Conservation (phyloP, 2,797 vertebrate species). For the Jordanella pulchra region DNA sequence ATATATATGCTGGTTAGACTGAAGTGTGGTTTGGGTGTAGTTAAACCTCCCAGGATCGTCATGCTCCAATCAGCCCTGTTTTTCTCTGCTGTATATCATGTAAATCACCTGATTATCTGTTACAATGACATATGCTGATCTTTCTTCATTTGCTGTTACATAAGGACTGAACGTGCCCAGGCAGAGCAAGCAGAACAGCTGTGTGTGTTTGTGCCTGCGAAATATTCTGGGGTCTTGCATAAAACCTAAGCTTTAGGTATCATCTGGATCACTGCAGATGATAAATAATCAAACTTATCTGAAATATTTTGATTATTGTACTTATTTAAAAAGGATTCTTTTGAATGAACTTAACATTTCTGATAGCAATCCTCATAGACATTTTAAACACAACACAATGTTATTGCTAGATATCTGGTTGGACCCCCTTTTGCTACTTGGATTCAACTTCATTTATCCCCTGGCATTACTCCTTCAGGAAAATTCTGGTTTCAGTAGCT, state of each 20-base stretch:
- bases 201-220: conserved; percentile 1
- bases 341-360: neutral
- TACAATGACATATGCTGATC: neutral
- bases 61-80: neutral
- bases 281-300: neutral
- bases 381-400: no score
- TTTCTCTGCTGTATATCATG: neutral
- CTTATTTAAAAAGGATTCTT: neutral
- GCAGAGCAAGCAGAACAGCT: conserved; percentile 12
- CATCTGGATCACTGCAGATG: neutral
- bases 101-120: neutral
- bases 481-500: no score
- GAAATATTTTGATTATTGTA: neutral
- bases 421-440: no score
- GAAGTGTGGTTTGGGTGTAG: conserved; percentile 1
- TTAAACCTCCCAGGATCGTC: neutral
- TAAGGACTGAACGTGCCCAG: neutral
- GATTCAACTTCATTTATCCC: no score
- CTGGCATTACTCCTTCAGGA: no score
- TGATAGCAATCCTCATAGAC: no score
- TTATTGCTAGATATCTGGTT: no score
- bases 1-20: conserved; percentile 1
- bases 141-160: conserved; percentile 1
- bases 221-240: conserved; percentile 3
- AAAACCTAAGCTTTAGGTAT: neutral